Base-by-base conservation (phyloP, 1,140 invertebrate genomes). In the Cotesia vestalis region DNA sequence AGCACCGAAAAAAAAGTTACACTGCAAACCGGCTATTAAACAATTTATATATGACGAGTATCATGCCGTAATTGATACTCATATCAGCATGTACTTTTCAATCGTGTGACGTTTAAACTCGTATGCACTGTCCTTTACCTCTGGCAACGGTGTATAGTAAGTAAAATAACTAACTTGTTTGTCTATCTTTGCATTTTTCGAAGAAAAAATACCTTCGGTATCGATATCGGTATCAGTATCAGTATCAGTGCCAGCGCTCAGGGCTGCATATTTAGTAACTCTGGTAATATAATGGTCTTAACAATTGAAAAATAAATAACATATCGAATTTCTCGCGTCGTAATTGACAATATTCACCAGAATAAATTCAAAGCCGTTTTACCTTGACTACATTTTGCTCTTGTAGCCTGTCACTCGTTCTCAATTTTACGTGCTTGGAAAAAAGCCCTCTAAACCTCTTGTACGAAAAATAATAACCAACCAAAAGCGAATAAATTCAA, bases 331-430 rank as follows among this genome's bases (percentile, higher is more conserved):
- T 59, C 75, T 76, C 72, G 78, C 78, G 78, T 77, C 78, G 75
- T 79, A 78, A 79, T 79, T 79, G 78, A 79, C 78, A 79, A 75
- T 79, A 79, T 79, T 77, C 77, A 76, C 73, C 76, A 74, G 70
- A 38, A 74, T 46, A 46, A 46, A 73, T 59, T 53, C 63, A 40
- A 17, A 69, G 69, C 73, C 53, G 52, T 67, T 64, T 66, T 66
- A 51, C 61, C 60, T 66, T 69, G 71, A 34, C 68, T 66, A 61
- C 40, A 35, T 75, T 72, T 51, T 57, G 11, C 36, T 53, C 11
- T 8, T 62, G 55, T 17, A 38, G 57, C 46, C 68, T 70, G 68
- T 71, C 69, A 71, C 52, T 61, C 52, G 62, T 71, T 71, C 60
- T 38, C 9, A 27, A 71, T 66, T 71, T 71, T 71, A 71, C 69